Base-by-base conservation (phyloP, 1,140 invertebrate species). In the Meloidogyne hapla region DNA sequence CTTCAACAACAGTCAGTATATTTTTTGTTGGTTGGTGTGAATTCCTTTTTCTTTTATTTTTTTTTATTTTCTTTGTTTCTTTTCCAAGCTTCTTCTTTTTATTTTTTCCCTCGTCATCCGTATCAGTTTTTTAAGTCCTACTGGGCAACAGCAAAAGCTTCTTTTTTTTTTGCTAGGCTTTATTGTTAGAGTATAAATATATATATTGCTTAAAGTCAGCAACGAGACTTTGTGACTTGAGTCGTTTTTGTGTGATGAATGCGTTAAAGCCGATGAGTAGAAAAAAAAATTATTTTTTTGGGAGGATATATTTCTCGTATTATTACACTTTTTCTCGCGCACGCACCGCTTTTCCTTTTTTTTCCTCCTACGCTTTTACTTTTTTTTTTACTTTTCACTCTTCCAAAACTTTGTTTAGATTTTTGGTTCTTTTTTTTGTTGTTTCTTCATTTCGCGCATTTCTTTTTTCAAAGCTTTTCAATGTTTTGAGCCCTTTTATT, bases 351-450 rank as follows among this genome's bases (percentile, higher is more conserved):
- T 56, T 69, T 69, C 25, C 28, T 12, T 25, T n/a, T 26, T 56
- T 45, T 70, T 45, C 38, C 68, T 56, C 40, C 28, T 69, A 33
- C 28, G 42, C n/a, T 69, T 61, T n/a, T 68, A 40, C 21, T 2
- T 26, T 21, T 26, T 68, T n/a, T 9, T 21, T 25, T 28, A 6
- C 64, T 66, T 38, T 66, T 26, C n/a, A 18, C 66, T 26, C 21
- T 28, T 70, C 68, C 15, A 26, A 40, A 18, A 56, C 18, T 42
- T 40, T 10, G n/a, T 68, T n/a, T 23, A 18, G 28, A 40, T n/a
- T 61, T 26, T 56, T 61, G 68, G 25, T 28, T 70, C 28, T 61
- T 40, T 70, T 61, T n/a, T 56, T 56, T 56, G 18, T 56, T 56
- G 48, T 15, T 48, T 48, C 45, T 48, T 48, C 3, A 56, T n/a